Evolutionary conservation across 2,113 vertebrate species (phyloP), one percentile per base, ranked within the genome.

Genomic region (Varanus komodoensis): DNA sequence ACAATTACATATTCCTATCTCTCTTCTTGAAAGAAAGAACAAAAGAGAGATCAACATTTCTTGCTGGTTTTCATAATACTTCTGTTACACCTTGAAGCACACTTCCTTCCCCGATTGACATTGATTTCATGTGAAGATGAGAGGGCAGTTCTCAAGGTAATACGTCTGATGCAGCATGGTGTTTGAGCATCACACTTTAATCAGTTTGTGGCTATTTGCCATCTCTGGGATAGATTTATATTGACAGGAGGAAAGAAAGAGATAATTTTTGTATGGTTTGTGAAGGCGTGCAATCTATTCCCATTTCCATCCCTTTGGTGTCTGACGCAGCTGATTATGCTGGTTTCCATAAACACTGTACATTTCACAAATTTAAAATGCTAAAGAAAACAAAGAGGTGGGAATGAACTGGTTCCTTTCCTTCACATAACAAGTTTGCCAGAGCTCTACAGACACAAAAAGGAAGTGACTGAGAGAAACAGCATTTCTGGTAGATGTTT

Each of bases 111-210:
- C 48, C 48, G 80, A 87, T 57, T 85, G 87, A 48, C 85, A 64
- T 75, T 88, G 7, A 11, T 91, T n/a, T 57, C 82, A 61, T 88
- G 87, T 88, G 81, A 84, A 78, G 87, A 88, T 80, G 81, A 91
- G 48, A 79, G 86, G 80, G n/a, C 74, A 61, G 23, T 73, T 91
- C 67, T 77, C 77, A 92, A 83, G 61, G 23, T 92, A 92, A 80
- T 81, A 48, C 25, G 77, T 4, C 64, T 80, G 9, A 88, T 89
- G 77, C 73, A 84, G 32, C 64, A 34, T 79, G 64, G 83, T 69
- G 32, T 78, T 44, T n/a, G 34, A 86, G 8, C 54, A 68, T 32
- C 80, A 85, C 27, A 38, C 14, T 87, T 89, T 48, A 91, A 94
- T 71, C 34, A 86, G 25, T 8, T 69, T 89, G 81, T 29, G 79